phyloP scores from a whole-genome alignment of 2,113 vertebrate genomes.

The Siphamia tubifer region DNA sequence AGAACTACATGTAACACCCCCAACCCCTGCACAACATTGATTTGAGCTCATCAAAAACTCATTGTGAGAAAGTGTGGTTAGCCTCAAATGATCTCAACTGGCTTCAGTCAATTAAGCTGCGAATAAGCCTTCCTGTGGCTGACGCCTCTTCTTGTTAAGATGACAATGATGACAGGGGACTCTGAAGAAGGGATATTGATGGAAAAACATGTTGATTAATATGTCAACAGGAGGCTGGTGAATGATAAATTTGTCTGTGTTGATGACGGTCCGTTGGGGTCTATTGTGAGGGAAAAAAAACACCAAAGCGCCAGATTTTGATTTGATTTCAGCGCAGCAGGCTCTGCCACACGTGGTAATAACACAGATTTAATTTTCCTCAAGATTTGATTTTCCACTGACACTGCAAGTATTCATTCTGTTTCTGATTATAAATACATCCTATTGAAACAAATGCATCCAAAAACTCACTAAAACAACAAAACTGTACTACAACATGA shows the following conservation, averaged over 20 bases:
- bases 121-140: slow-evolving; percentile 48
- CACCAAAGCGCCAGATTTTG: neutral
- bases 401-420: neutral
- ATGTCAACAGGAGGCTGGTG: slow-evolving; percentile 10
- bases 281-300: slow-evolving; percentile 1
- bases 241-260: slow-evolving; percentile 22
- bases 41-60: slow-evolving; percentile 70
- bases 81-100: slow-evolving; percentile 65
- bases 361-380: neutral
- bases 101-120: slow-evolving; percentile 65
- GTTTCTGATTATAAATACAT: neutral
- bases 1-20: slow-evolving; percentile 45
- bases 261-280: neutral
- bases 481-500: too few relatives aligned
- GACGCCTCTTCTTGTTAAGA: slow-evolving; percentile 56
- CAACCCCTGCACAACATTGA: slow-evolving; percentile 58
- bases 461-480: neutral
- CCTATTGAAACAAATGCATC: neutral
- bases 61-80: slow-evolving; percentile 65
- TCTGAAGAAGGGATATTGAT: slow-evolving; percentile 45
- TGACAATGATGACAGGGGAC: slow-evolving; percentile 53
- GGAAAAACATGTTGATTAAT: slow-evolving; percentile 53
- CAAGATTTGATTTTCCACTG: neutral
- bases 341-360: neutral
- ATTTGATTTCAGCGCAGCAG: neutral